These are phyloP conservation scores for Anniella stebbinsi DNA, from an alignment of 2,797 vertebrate species.

Conservation along the genomic window DNA sequence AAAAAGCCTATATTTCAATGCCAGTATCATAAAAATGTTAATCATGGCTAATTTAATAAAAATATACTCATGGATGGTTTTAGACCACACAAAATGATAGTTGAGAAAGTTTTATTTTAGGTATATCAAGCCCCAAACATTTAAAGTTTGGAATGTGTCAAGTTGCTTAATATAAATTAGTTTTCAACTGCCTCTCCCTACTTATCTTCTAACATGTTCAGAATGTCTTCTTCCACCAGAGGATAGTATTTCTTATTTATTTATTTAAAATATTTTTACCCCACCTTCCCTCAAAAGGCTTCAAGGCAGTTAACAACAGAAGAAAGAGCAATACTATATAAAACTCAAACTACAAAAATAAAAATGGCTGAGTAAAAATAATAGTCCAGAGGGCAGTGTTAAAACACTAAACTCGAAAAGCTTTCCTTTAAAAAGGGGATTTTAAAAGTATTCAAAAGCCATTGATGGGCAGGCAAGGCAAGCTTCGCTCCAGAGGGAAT, in stretches of 20 bases:
- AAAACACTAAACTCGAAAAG: neutral
- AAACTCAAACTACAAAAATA: neutral
- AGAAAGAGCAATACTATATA: neutral
- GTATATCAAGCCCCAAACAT: too few species aligned
- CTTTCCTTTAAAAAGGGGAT: too few species aligned
- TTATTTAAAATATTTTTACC: neutral
- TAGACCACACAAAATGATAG: neutral
- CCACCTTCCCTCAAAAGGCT: too few species aligned
- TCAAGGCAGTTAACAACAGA: neutral
- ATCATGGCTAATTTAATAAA: neutral
- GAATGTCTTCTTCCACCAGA: neutral
- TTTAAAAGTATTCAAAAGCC: neutral
- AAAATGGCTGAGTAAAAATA: neutral
- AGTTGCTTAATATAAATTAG: neutral
- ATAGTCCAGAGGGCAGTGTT: neutral
- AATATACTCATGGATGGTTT: neutral
- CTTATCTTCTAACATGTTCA: neutral
- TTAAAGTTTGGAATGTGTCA: neutral
- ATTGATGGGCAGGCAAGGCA: neutral
- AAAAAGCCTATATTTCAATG: neutral
- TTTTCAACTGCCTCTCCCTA: neutral
- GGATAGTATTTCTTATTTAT: neutral
- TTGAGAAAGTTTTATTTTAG: neutral
- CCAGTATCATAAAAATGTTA: neutral
- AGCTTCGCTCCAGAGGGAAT: neutral